A percentile compares a stretch with the other conserved stretches of the same genome.
These are phyloP conservation scores for Hypsibius dujardini DNA, from an alignment of 1,140 invertebrate genomes.

Conservation along the genomic window DNA sequence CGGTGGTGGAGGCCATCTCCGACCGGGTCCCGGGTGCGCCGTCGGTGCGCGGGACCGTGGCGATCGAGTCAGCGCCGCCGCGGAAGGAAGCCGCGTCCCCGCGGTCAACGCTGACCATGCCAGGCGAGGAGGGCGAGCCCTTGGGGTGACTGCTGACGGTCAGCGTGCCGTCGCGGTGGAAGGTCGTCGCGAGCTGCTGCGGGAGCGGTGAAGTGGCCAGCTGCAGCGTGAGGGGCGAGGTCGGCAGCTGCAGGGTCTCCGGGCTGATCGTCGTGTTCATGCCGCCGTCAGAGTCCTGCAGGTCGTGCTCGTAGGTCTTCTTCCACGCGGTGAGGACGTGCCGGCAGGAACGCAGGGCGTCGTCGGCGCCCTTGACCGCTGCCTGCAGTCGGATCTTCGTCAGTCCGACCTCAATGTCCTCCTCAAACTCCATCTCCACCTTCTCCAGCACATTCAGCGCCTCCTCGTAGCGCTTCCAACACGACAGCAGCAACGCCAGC, in stretches of 20 bases:
- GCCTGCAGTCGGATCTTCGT: conserved; percentile 12
- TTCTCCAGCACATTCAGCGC: conserved; percentile 4
- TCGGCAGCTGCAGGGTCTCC: neutral
- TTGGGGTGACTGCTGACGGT: neutral
- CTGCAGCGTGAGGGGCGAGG: neutral
- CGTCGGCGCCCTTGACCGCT: neutral
- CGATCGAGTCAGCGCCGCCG: neutral
- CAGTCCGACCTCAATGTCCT: conserved; percentile 7
- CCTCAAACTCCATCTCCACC: neutral
- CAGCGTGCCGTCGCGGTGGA: neutral
- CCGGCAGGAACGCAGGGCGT: conserved; percentile 6
- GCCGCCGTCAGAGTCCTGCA: neutral
- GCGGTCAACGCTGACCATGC: neutral
- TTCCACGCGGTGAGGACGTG: neutral
- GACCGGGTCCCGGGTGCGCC: neutral
- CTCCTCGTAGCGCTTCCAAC: neutral
- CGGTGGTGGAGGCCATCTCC: conserved; percentile 14
- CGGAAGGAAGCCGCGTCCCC: neutral
- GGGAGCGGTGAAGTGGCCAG: neutral
- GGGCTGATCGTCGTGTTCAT: neutral
- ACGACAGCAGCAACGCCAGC: conserved; percentile 3
- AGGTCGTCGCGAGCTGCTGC: neutral
- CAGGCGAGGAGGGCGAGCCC: neutral
- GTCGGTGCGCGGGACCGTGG: neutral
- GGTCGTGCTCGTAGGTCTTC: neutral